Base-by-base conservation (phyloP, 1,140 invertebrate genomes). In the Scaptomyza hsui region DNA sequence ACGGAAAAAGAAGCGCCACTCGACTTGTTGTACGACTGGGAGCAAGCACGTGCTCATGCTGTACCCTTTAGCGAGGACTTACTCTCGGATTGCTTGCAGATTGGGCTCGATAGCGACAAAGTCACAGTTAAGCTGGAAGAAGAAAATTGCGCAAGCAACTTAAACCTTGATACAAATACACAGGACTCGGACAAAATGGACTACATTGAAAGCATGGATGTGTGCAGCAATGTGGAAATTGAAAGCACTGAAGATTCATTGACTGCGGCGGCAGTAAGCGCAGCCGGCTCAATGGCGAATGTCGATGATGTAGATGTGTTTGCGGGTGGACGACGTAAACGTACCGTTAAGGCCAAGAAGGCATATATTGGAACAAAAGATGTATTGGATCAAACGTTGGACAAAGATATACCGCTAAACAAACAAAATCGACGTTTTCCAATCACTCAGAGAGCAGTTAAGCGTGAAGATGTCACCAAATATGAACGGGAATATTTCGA, bases 401-500 rank as follows among this genome's bases (percentile, higher is more conserved):
- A 85, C 18, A 90, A 83, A 47, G 74, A 90, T 53, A 86, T 89
- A 32, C 74, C 89, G 5, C 53, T 83, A 0, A 89, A 89, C 9
- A 90, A 89, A 47, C 91, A 92, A 61, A 95, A 95, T 81, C 91
- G 94, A 45, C 77, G 94, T 15, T 95, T 95, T 73, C 88, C 92
- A 91, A 93, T 64, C 72, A 92, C 60, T 76, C 80, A 49, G 90
- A 90, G 68, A 44, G 92, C 49, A 91, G 41, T 75, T 0, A 91
- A 94, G 90, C 92, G 92, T 32, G 94, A 95, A 78, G 93, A 94
- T 62, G 93, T 92, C 0, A 82, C 76, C 69, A 75, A 90, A 15
- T 89, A 94, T 35, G 94, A 94, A 76, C 92, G 94, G 60, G 95
- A 96, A 91, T 92, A 94, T 32, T 93, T 93, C 41, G 93, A 95